phyloP scores from a whole-genome alignment of 2,797 vertebrate genomes.

The Dermochelys coriacea region DNA sequence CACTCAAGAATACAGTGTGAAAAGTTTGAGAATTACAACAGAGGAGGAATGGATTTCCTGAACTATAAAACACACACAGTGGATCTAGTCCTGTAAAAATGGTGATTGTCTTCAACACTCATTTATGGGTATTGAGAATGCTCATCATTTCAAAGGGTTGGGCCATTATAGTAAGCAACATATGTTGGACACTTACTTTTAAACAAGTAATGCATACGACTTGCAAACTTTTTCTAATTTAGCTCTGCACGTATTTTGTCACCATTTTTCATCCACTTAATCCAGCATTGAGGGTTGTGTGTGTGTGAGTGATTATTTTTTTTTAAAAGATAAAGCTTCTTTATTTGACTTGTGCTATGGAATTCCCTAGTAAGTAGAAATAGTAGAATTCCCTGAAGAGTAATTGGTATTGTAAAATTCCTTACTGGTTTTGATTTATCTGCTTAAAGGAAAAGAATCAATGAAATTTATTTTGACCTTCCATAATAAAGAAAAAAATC shows the following conservation, averaged over 20 bases:
- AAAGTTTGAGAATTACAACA: neutral
- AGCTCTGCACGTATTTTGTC: neutral
- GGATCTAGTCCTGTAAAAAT: neutral
- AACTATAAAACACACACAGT: neutral
- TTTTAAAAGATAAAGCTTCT: neutral
- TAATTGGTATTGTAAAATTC: neutral
- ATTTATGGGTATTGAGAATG: neutral
- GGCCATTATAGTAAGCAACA: neutral
- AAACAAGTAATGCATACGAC: neutral
- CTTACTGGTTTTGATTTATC: conserved; percentile 1
- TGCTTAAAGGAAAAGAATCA: neutral
- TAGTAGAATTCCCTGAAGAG: neutral
- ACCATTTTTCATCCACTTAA: neutral
- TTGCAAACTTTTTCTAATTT: neutral
- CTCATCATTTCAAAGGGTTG: neutral
- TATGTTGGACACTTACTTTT: neutral
- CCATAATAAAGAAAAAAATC: neutral
- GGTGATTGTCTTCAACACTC: neutral
- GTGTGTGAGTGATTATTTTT: neutral
- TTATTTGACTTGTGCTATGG: neutral
- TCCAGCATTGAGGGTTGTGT: neutral
- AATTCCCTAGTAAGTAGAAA: neutral
- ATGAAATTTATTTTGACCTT: neutral
- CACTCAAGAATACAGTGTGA: neutral
- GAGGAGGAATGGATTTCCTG: neutral